Evolutionary conservation across 2,113 vertebrate genomes (phyloP).

Genomic region (Eupsittula cactorum): DNA sequence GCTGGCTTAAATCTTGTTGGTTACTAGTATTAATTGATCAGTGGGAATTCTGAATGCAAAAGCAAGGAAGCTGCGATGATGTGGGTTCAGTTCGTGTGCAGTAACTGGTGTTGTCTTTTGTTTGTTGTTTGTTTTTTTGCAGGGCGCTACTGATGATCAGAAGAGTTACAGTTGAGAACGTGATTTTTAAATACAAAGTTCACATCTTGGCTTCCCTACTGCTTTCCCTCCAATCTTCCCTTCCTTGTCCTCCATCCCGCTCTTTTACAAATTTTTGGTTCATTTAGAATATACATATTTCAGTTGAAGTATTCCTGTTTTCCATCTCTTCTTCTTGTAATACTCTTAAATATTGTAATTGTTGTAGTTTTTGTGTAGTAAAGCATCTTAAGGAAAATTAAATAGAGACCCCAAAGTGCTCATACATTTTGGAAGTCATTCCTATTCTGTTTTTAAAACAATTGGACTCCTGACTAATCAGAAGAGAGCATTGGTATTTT

Average conservation of each 20-base stretch:
- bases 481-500: slow-evolving; percentile 62
- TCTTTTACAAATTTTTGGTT: slow-evolving; percentile 43
- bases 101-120: not conserved
- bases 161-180: slow-evolving; percentile 49
- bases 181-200: slow-evolving; percentile 65
- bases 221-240: not conserved
- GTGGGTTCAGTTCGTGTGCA: not conserved
- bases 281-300: slow-evolving; percentile 67
- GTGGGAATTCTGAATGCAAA: not conserved
- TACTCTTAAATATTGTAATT: slow-evolving; percentile 73
- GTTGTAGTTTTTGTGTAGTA: slow-evolving; percentile 76
- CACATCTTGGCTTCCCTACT: slow-evolving; percentile 56
- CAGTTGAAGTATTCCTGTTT: slow-evolving; percentile 70
- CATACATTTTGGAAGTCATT: slow-evolving; percentile 68
- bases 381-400: slow-evolving; percentile 66
- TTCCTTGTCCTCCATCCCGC: slow-evolving; percentile 1
- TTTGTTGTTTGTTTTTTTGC: slow-evolving; percentile 27
- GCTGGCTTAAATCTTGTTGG: not conserved
- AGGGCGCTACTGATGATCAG: slow-evolving; percentile 81
- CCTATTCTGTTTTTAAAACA: slow-evolving; percentile 62
- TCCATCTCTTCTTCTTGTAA: slow-evolving; percentile 68
- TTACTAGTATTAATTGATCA: not conserved
- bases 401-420: slow-evolving; percentile 64
- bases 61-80: not conserved
- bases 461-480: slow-evolving; percentile 63